Evolutionary conservation across 2,113 vertebrate species (phyloP).

Genomic region (Heliornis fulica): DNA sequence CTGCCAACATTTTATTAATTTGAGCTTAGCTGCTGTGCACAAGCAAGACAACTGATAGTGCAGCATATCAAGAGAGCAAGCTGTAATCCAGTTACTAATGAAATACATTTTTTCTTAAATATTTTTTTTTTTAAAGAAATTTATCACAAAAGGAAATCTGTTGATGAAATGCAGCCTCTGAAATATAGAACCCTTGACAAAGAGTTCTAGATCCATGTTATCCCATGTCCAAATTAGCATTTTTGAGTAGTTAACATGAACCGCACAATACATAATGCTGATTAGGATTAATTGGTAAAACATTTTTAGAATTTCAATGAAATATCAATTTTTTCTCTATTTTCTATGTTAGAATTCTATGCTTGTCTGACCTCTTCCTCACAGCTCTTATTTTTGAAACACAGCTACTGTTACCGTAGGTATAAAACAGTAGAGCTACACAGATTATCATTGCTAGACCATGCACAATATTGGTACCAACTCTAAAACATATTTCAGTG

Average conservation of each 20-base stretch:
- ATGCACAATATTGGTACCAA: neutral
- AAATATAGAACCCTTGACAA: neutral
- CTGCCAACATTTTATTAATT: neutral
- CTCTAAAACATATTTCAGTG: neutral
- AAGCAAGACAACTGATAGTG: neutral
- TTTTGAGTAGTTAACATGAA: neutral
- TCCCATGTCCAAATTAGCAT: fast-evolving
- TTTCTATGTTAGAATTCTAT: neutral
- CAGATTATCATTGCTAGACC: neutral
- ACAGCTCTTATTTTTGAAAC: neutral
- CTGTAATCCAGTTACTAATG: neutral
- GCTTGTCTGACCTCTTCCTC: neutral
- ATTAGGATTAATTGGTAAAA: neutral
- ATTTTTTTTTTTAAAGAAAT: neutral
- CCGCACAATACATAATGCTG: neutral
- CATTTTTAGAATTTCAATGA: neutral
- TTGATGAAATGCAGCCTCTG: neutral
- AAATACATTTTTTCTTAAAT: neutral
- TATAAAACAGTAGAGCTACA: neutral
- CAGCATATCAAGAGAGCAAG: neutral
- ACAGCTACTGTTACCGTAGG: neutral
- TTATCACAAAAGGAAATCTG: neutral
- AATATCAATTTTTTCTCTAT: neutral
- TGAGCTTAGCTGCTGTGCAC: neutral
- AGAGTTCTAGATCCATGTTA: neutral